phyloP scores from a whole-genome alignment of 2,113 vertebrate genomes.

The Micronisus gabar region DNA sequence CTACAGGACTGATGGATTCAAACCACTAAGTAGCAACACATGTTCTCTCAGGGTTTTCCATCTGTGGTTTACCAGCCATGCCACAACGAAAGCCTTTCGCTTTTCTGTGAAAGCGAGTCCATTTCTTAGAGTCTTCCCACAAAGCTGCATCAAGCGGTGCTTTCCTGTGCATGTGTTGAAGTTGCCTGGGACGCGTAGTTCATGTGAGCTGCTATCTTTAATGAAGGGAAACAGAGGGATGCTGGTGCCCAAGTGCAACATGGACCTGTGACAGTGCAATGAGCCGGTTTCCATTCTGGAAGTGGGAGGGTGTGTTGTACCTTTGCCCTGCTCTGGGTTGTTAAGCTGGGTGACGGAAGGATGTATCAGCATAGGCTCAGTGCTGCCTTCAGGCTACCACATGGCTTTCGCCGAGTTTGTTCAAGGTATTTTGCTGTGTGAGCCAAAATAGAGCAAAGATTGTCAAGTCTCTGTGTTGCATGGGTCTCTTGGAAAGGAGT shows the following conservation, averaged over 20 bases:
- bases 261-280: not conserved
- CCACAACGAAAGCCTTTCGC: not conserved
- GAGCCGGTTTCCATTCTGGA: not conserved
- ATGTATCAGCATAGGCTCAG: not conserved
- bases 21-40: not conserved
- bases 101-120: constrained; percentile 39
- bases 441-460: not conserved
- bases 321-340: not conserved
- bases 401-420: not conserved
- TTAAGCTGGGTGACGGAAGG: not conserved
- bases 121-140: not conserved
- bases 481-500: not conserved
- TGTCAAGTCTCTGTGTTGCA: not conserved
- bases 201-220: not conserved
- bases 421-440: not conserved
- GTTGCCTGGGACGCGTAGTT: not conserved
- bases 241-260: not conserved
- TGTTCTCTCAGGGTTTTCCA: constrained; percentile 43
- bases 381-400: not conserved
- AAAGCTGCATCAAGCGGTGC: not conserved
- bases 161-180: not conserved
- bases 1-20: not conserved
- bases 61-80: constrained; percentile 52
- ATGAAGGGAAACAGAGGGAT: not conserved
- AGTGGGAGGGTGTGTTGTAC: not conserved